Evolutionary conservation across 1,140 invertebrate genomes (phyloP).

Genomic region (Sipha flava): DNA sequence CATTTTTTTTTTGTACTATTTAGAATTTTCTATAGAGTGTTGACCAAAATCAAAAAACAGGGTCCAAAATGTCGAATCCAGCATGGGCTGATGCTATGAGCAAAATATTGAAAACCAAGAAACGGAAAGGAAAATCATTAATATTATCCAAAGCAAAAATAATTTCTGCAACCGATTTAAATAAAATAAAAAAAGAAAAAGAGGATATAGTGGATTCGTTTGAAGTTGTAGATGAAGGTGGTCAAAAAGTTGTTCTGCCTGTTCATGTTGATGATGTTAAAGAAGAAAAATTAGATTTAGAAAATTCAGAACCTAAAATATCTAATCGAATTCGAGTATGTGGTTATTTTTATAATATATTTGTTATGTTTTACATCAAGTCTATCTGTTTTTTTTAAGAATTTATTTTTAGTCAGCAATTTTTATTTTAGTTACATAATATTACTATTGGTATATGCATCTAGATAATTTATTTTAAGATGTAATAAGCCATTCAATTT

Average conservation of each 20-base stretch:
- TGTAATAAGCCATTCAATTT: too few relatives aligned
- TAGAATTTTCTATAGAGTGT: too few relatives aligned
- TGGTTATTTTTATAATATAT: too few relatives aligned
- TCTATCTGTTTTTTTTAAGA: too few relatives aligned
- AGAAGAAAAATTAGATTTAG: slow-evolving; percentile 36
- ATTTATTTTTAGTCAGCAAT: too few relatives aligned
- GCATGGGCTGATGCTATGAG: slow-evolving; percentile 63
- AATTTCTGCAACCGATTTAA: slow-evolving; percentile 46
- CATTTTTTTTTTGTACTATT: too few relatives aligned
- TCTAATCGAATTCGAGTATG: slow-evolving; percentile 33
- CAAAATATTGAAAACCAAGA: slow-evolving; percentile 42
- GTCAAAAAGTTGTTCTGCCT: neutral
- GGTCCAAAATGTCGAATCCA: slow-evolving; percentile 42
- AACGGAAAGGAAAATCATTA: slow-evolving; percentile 37
- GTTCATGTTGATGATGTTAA: slow-evolving; percentile 40
- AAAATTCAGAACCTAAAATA: slow-evolving; percentile 35
- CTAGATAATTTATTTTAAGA: too few relatives aligned
- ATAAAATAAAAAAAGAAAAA: slow-evolving; percentile 33
- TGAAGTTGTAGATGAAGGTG: slow-evolving; percentile 24
- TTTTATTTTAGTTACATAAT: too few relatives aligned
- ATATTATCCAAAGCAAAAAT: slow-evolving; percentile 59
- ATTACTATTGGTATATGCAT: too few relatives aligned
- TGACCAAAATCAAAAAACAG: neutral
- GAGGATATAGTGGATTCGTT: slow-evolving; percentile 21
- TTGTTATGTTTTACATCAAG: too few relatives aligned